Conservation (phyloP, 2,888 invertebrate species). For the Melangyna quadrimaculata region DNA sequence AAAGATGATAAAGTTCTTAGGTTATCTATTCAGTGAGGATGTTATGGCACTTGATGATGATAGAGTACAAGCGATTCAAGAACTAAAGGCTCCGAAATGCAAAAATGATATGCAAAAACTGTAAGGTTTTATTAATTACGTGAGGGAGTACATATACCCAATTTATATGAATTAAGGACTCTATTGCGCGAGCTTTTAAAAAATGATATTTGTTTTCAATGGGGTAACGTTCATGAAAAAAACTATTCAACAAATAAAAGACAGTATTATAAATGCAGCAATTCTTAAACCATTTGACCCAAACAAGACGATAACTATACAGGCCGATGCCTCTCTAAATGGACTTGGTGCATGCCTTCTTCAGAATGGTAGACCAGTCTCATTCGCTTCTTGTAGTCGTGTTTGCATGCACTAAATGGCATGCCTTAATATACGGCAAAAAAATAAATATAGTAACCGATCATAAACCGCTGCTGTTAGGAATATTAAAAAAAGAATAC, state of each 20-base stretch:
- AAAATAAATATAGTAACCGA: slow-evolving; percentile 11
- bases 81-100: background rate
- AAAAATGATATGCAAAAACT: background rate
- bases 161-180: background rate
- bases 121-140: background rate
- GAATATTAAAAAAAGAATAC: no score
- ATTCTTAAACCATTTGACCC: background rate
- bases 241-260: background rate
- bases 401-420: slow-evolving; percentile 21
- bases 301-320: background rate
- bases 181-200: background rate
- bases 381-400: background rate
- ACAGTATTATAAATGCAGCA: background rate
- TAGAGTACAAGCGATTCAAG: background rate
- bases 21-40: background rate
- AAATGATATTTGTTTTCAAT: background rate
- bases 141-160: background rate
- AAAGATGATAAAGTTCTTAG: slow-evolving; percentile 20
- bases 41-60: background rate
- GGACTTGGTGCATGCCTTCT: slow-evolving; percentile 24
- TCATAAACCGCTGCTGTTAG: background rate
- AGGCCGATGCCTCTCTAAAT: slow-evolving; percentile 31
- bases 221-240: background rate
- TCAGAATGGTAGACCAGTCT: slow-evolving; percentile 32
- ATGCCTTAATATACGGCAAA: slow-evolving; percentile 5